Evolutionary conservation across 1,140 invertebrate species (phyloP).

Genomic region (Drosophila leontia): DNA sequence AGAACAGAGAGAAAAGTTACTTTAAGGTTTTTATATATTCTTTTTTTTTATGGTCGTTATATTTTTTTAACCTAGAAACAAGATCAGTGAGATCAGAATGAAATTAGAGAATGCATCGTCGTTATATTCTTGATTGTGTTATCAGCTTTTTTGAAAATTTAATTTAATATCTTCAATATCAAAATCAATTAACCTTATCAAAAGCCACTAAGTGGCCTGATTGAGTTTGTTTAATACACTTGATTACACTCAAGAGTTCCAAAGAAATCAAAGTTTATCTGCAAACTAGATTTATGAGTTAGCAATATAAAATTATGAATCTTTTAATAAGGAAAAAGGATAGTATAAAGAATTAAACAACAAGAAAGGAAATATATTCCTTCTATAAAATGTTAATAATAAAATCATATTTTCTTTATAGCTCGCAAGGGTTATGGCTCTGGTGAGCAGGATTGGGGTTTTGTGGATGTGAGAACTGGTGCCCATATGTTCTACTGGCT

Average conservation of each 20-base stretch:
- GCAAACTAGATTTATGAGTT: not conserved
- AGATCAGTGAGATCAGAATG: not conserved
- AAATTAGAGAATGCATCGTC: not conserved
- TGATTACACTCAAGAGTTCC: conserved; percentile 38
- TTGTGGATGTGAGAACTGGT: conserved; percentile 88
- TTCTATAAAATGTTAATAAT: too few relatives aligned
- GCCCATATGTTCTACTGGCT: conserved; percentile 95
- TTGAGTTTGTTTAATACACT: conserved; percentile 16
- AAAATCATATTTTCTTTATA: not conserved
- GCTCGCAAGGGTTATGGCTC: conserved; percentile 85
- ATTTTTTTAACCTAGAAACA: not conserved
- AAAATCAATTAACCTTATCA: conserved; percentile 34
- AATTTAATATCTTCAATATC: conserved; percentile 6
- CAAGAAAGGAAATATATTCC: too few relatives aligned
- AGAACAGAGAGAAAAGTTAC: not conserved
- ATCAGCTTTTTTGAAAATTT: not conserved
- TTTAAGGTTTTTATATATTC: not conserved
- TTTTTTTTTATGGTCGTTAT: too few relatives aligned
- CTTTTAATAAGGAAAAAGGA: not conserved
- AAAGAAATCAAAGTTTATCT: conserved; percentile 12
- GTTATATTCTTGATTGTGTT: not conserved
- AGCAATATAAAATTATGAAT: not conserved
- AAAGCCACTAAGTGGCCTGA: conserved; percentile 10
- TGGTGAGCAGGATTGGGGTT: conserved; percentile 90
- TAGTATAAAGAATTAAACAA: not conserved